Conservation (phyloP, 2,888 invertebrate genomes). For the Polyommatus iphigenia region DNA sequence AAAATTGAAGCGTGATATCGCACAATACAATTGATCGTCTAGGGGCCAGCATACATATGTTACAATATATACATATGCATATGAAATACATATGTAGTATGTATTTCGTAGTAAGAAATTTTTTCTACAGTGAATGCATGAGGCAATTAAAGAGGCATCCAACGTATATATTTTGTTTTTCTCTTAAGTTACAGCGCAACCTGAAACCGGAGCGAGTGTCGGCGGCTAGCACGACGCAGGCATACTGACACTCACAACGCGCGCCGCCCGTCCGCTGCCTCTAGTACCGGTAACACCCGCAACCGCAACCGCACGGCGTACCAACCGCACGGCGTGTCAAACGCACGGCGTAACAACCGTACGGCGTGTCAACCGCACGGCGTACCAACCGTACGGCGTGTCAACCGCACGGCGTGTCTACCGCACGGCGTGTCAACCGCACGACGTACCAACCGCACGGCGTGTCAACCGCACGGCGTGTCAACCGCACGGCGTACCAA, state of each 20-base stretch:
- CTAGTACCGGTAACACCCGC: slow-evolving; percentile 49
- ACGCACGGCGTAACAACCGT: no score
- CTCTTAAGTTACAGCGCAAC: slow-evolving; percentile 58
- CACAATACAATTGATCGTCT: no score
- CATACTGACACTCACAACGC: slow-evolving; percentile 71
- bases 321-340: slow-evolving; percentile 45
- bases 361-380: no score
- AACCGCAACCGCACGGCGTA: slow-evolving; percentile 29
- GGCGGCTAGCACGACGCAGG: slow-evolving; percentile 72
- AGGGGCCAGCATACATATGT: no score
- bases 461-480: neutral
- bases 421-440: neutral
- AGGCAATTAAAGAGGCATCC: neutral
- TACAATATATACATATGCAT: no score
- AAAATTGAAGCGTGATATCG: no score
- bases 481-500: slow-evolving; percentile 40
- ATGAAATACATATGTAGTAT: no score
- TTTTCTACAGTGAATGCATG: no score
- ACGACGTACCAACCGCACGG: slow-evolving; percentile 32
- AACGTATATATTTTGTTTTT: neutral
- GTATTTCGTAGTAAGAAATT: no score
- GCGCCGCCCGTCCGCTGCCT: slow-evolving; percentile 65
- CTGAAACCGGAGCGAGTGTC: slow-evolving; percentile 69
- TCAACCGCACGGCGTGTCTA: slow-evolving; percentile 42
- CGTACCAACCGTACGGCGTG: neutral